Conservation (phyloP, 2,797 vertebrate species). For the Iguana delicatissima region DNA sequence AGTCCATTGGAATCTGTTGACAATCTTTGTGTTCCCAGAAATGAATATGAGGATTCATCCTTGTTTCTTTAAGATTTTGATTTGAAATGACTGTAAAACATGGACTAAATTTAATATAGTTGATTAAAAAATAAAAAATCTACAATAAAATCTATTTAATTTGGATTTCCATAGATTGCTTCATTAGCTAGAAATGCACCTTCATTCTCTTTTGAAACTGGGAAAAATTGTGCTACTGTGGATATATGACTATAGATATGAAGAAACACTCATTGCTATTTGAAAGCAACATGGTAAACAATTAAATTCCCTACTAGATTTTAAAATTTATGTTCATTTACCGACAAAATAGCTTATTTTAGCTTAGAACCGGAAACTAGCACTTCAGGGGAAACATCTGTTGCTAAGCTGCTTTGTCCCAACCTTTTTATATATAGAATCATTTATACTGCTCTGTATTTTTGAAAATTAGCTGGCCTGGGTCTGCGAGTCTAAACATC, state of each 20-base stretch:
- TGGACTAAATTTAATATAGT: background rate
- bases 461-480: slow-evolving; percentile 14
- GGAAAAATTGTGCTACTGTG: background rate
- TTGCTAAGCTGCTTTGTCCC: slow-evolving; percentile 51
- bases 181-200: background rate
- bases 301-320: slow-evolving; percentile 6
- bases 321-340: slow-evolving; percentile 16
- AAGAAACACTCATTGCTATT: background rate
- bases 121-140: background rate
- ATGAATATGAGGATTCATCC: background rate
- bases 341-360: slow-evolving; percentile 60
- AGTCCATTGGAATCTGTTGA: background rate
- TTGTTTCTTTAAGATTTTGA: background rate
- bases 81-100: background rate
- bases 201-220: background rate
- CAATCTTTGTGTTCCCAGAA: background rate
- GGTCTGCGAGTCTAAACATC: background rate
- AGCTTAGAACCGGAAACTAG: slow-evolving; percentile 66
- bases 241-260: background rate
- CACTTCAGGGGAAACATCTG: slow-evolving; percentile 79
- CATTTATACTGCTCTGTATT: slow-evolving; percentile 37
- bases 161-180: background rate
- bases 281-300: background rate
- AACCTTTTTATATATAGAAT: slow-evolving; percentile 49
- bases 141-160: background rate